A percentile compares a stretch with the other conserved stretches of the same genome.
phyloP scores from a whole-genome alignment of 37 sponge, comb jelly and placozoan species.

The Ianthella basta region DNA sequence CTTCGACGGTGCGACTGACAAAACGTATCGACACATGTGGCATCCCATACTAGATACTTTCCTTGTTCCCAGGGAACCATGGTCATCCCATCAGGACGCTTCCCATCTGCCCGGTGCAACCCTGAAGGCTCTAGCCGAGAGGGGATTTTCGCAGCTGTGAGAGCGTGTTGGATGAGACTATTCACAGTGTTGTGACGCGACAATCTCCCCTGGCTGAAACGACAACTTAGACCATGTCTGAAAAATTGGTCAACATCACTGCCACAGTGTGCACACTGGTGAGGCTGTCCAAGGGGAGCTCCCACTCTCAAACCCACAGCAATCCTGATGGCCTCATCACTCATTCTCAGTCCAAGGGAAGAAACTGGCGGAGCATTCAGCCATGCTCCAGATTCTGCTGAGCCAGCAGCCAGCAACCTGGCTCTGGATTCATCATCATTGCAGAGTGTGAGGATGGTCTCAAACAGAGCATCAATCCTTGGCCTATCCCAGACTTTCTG shows the following conservation, averaged over 20 bases:
- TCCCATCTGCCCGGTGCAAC: slow-evolving; percentile 34
- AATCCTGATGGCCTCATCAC: slow-evolving; percentile 34
- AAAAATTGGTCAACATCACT: slow-evolving; percentile 27
- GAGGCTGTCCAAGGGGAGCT: slow-evolving; percentile 43
- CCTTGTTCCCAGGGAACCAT: slow-evolving; percentile 42
- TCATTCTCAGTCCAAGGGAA: slow-evolving; percentile 31
- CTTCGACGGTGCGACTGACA: not conserved
- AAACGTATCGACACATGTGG: slow-evolving; percentile 38
- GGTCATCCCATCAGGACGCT: slow-evolving; percentile 45
- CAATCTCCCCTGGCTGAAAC: slow-evolving; percentile 28
- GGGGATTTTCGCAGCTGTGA: slow-evolving; percentile 42
- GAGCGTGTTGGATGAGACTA: slow-evolving; percentile 34
- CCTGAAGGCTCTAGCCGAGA: slow-evolving; percentile 38
- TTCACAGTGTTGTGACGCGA: slow-evolving; percentile 34
- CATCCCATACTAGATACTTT: slow-evolving; percentile 19
- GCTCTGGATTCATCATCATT: slow-evolving; percentile 13
- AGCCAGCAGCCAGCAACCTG: slow-evolving; percentile 24
- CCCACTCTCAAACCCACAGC: slow-evolving; percentile 51
- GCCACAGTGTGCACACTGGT: slow-evolving; percentile 47
- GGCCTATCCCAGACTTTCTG: slow-evolving; percentile 46
- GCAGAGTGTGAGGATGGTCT: slow-evolving; percentile 1
- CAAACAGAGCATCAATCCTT: not conserved
- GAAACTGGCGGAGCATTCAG: slow-evolving; percentile 39
- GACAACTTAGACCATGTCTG: slow-evolving; percentile 36
- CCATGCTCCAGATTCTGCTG: slow-evolving; percentile 40